Base-by-base conservation (phyloP, 2,113 vertebrate species). In the Muntiacus reevesi region DNA sequence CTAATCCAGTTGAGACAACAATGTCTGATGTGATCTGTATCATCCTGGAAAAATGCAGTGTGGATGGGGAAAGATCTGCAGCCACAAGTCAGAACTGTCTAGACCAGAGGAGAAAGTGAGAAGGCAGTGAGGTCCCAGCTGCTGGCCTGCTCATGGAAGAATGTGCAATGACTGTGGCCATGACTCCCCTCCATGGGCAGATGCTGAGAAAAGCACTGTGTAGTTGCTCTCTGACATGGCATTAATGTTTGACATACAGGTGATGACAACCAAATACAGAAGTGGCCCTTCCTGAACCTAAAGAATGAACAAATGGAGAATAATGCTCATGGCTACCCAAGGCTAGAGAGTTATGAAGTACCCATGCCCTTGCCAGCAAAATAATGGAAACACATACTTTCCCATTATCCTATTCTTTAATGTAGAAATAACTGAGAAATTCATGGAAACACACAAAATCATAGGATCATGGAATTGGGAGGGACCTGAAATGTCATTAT, bases 121-220 rank as follows among this genome's bases (percentile, higher is more conserved):
- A 64, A 47, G 15, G 33, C 3, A 5, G 14, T 25, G 30, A 28
- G 19, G 7, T 21, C n/a, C 25, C 55, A 33, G 2, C 25, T 19
- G 33, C 62, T 57, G 8, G 11, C 36, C n/a, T 36, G 54, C 50
- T n/a, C 60, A 52, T 6, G 55, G 14, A 19, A 57, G 45, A 36
- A 2, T 7, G 3, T 43, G 33, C 12, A 59, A 54, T 13, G 3
- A 52, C 27, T 2, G 0, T 19, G 43, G 27, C 47, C 19, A 6
- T 30, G 19, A n/a, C 14, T 33, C 50, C 45, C 7, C 23, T 28
- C 36, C 13, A 25, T 0, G 7, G 10, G 28, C 5, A 16, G 4
- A 3, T 79, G 64, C 85, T 59, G 57, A 95, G 54, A 78, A 95
- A 67, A 45, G 12, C 45, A 47, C 0, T 0, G 17, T 5, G 15